These are phyloP conservation scores for Ptiloglossa arizonensis DNA, from an alignment of 1,140 invertebrate species.

Conservation along the genomic window DNA sequence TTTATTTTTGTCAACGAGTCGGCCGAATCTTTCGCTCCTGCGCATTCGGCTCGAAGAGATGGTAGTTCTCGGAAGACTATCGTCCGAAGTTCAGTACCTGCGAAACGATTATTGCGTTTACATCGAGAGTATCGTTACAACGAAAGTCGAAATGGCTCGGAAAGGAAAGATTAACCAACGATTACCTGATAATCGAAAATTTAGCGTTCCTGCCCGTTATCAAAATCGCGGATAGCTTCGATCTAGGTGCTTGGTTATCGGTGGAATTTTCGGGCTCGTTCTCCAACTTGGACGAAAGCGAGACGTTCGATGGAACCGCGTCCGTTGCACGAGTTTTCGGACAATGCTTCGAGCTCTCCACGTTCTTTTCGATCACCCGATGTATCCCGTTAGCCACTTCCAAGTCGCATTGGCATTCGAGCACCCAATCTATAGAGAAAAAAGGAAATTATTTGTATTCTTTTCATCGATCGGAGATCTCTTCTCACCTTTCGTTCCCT, in stretches of 20 bases:
- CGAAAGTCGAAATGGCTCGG: no score
- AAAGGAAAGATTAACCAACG: no score
- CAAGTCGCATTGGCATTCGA: constrained; percentile 13
- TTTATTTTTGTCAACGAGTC: neutral
- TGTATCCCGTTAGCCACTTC: neutral
- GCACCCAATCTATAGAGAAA: neutral
- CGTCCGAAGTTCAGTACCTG: neutral
- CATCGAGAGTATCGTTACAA: no score
- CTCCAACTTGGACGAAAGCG: neutral
- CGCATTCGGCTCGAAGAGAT: neutral
- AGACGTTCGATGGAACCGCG: neutral
- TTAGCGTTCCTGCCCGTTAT: constrained; percentile 15
- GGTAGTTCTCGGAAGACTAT: neutral
- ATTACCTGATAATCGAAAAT: constrained; percentile 12
- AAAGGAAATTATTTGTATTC: neutral
- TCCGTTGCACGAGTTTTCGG: no score
- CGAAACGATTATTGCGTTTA: no score
- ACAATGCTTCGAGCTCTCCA: neutral
- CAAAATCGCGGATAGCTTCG: neutral
- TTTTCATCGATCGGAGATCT: neutral
- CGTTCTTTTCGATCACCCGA: neutral
- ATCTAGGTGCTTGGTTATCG: neutral
- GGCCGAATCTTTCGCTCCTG: neutral
- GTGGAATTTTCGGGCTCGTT: neutral
- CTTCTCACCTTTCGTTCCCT: neutral